Base-by-base conservation (phyloP, 1,140 invertebrate genomes). In the Trachymyrmex septentrionalis region DNA sequence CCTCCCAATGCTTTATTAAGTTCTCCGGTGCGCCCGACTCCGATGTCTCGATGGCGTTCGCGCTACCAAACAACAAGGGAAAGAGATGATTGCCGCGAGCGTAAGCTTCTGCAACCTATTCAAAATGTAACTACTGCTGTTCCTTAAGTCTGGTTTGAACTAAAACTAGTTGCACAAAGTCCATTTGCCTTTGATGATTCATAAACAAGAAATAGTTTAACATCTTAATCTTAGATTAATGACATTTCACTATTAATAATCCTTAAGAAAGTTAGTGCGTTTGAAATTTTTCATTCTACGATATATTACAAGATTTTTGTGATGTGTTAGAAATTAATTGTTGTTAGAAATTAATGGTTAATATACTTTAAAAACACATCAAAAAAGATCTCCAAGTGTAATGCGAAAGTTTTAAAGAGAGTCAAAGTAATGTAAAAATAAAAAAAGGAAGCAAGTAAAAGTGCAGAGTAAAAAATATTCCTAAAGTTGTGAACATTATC, bases 1-100 rank as follows among this genome's bases (percentile, higher is more conserved):
- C 21, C n/a, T n/a, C 55, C 44, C 61, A 55, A 72, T 73, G 63
- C 71, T 87, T 87, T 87, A 87, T 87, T 85, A 66, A 87, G 86
- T 84, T 72, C 85, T 77, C 75, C 48, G 61, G 63, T 77, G 69
- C 55, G 27, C 57, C 61, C 59, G 82, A 53, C 30, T 77, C 44
- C 73, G 73, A 64, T 50, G 50, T 57, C 75, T 61, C 69, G 38
- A 61, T 73, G 34, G 44, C 27, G 19, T 59, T 67, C 19, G 82
- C 53, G 59, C 30, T 48, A 53, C 6, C 3, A 77, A 44, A 14
- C 34, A 16, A 50, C 59, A 16, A 78, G 44, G n/a, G 24, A 30
- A 30, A 12, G 38, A 57, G 73, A 59, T 34, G 30, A 67, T 53
- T 21, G 12, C 27, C 19, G n/a, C 7, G 24, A 27, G 14, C 34